phyloP scores from a whole-genome alignment of 2,888 invertebrate species.

The Pecten maximus region DNA sequence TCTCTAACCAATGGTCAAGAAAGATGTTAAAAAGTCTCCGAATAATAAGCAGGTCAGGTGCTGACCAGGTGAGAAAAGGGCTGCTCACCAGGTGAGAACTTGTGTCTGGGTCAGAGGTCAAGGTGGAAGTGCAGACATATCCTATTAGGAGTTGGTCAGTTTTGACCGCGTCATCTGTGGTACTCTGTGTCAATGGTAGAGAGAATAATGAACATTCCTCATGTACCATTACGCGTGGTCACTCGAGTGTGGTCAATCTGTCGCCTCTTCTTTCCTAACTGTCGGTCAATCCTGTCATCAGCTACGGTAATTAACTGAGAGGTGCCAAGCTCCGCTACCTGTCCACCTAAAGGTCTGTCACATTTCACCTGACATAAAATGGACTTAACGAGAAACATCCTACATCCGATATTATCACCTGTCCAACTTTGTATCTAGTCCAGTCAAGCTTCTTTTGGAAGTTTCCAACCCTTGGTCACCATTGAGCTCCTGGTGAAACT shows the following conservation, averaged over 20 bases:
- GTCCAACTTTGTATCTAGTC: background rate
- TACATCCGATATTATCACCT: background rate
- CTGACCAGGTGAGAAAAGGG: background rate
- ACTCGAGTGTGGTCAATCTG: background rate
- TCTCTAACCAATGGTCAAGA: background rate
- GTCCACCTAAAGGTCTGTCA: background rate
- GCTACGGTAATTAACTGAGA: background rate
- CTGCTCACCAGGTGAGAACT: background rate
- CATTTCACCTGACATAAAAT: background rate
- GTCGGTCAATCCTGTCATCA: slow-evolving; percentile 16
- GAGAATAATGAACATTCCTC: background rate
- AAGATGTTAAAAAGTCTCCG: background rate
- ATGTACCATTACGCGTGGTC: background rate
- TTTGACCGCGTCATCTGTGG: background rate
- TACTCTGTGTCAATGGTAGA: background rate
- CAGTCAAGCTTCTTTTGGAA: too few relatives aligned
- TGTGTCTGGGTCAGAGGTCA: slow-evolving; percentile 1
- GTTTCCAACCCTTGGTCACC: too few relatives aligned
- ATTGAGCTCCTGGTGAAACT: background rate
- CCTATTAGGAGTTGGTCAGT: slow-evolving; percentile 6
- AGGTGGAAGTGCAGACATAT: background rate
- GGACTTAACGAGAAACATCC: background rate
- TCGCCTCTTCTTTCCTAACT: background rate
- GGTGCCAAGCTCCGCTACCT: background rate
- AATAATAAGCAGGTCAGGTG: background rate